Conservation (phyloP, 2,113 vertebrate species). For the Carassius gibelio region DNA sequence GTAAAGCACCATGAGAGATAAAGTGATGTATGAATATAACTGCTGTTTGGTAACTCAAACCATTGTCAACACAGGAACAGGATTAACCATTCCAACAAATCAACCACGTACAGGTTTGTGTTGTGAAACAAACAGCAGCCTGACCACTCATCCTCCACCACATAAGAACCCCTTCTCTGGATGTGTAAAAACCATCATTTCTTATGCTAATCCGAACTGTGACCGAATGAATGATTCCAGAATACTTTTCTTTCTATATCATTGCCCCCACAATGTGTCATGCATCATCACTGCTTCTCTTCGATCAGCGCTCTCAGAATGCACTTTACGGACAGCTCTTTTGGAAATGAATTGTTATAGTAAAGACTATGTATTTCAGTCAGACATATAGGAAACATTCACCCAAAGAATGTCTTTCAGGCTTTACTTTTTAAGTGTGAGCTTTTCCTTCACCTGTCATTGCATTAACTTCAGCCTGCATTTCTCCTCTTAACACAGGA, state of each 20-base stretch:
- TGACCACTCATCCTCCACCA: background rate
- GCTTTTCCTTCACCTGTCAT: background rate
- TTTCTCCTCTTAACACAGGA: slow-evolving; percentile 56
- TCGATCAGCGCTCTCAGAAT: background rate
- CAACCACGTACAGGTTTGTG: slow-evolving; percentile 72
- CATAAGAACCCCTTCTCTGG: background rate
- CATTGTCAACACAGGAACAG: slow-evolving; percentile 61
- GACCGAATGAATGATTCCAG: background rate
- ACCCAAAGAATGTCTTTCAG: background rate
- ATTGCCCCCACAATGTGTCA: background rate
- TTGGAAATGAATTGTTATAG: background rate
- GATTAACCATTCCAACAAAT: slow-evolving; percentile 50
- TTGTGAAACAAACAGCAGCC: background rate
- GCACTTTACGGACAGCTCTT: background rate
- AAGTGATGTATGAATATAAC: background rate
- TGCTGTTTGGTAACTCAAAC: slow-evolving; percentile 15
- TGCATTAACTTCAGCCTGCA: slow-evolving; percentile 38
- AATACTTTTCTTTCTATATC: background rate
- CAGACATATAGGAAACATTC: background rate
- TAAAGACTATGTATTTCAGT: no score
- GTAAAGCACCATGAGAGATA: no score
- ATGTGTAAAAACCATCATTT: slow-evolving; percentile 18
- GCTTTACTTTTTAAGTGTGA: no score
- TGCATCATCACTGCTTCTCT: slow-evolving; percentile 19
- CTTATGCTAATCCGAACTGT: background rate